phyloP scores from a whole-genome alignment of 2,113 vertebrate species.

The Leptobrachium leishanense region DNA sequence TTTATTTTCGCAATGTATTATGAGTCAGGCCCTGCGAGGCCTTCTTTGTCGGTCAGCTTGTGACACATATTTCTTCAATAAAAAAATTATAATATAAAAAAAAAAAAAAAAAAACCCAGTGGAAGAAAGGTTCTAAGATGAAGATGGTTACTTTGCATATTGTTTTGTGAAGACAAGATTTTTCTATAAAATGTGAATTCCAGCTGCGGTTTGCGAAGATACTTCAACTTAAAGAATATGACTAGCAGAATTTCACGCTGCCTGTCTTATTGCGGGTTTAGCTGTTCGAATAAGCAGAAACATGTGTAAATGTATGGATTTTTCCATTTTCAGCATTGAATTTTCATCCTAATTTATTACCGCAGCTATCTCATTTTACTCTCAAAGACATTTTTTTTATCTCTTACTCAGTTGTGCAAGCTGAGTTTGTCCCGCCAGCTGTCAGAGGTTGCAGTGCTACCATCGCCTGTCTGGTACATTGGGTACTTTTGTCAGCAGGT shows the following conservation, averaged over 20 bases:
- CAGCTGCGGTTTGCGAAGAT: no score
- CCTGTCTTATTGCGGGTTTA: slow-evolving; percentile 38
- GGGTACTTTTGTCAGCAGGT: neutral
- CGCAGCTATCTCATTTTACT: slow-evolving; percentile 58
- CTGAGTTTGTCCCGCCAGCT: neutral
- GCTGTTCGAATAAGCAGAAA: slow-evolving; percentile 65
- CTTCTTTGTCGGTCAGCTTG: no score
- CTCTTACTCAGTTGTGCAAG: neutral
- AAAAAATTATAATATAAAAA: no score
- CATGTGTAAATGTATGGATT: slow-evolving; percentile 58
- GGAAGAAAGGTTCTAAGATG: no score
- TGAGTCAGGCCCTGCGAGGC: no score
- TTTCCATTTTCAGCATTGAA: slow-evolving; percentile 55
- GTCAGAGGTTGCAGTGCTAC: neutral
- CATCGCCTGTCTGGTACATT: neutral
- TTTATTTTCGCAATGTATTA: no score
- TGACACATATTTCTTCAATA: no score
- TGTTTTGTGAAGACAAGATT: no score
- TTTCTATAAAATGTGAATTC: no score
- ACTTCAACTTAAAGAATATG: no score
- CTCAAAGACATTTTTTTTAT: slow-evolving; percentile 38
- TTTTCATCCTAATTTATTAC: slow-evolving; percentile 56
- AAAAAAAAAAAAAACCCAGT: no score
- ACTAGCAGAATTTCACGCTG: neutral
- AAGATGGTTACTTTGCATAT: no score